Conservation (phyloP, 2,113 vertebrate species). For the Melanerpes formicivorus region DNA sequence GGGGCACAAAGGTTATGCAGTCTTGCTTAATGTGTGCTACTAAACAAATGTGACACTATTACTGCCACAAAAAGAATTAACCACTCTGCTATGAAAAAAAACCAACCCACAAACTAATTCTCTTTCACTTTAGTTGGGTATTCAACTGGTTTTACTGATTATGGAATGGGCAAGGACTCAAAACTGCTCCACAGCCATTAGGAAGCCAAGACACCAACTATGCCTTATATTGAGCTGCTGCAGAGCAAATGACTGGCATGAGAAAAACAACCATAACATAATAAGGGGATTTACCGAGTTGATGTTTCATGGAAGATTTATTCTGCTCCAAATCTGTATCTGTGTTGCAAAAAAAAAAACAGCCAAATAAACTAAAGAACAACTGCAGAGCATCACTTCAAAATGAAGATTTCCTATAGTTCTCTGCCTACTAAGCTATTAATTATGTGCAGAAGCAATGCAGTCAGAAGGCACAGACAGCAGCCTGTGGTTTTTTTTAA, state of each 20-base stretch:
- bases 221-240: neutral
- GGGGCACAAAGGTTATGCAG: neutral
- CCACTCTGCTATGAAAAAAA: neutral
- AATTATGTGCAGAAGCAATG: constrained; percentile 5
- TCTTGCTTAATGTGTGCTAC: neutral
- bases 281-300: neutral
- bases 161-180: neutral
- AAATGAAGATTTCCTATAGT: neutral
- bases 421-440: neutral
- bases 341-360: neutral
- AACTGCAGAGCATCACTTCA: neutral
- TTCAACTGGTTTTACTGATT: constrained; percentile 3
- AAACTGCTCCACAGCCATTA: neutral
- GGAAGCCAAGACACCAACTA: constrained; percentile 11
- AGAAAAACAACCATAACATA: neutral
- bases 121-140: neutral
- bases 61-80: neutral
- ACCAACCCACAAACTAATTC: neutral
- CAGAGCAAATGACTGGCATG: constrained; percentile 21
- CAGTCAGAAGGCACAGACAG: constrained; percentile 15
- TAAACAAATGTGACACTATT: constrained; percentile 20
- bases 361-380: neutral
- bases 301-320: neutral
- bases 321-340: neutral
- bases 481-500: constrained; percentile 20